Evolutionary conservation across 92 coral and sea anemone genomes (phyloP), one percentile per base, ranked within the genome.

Genomic region (Metridium senile): DNA sequence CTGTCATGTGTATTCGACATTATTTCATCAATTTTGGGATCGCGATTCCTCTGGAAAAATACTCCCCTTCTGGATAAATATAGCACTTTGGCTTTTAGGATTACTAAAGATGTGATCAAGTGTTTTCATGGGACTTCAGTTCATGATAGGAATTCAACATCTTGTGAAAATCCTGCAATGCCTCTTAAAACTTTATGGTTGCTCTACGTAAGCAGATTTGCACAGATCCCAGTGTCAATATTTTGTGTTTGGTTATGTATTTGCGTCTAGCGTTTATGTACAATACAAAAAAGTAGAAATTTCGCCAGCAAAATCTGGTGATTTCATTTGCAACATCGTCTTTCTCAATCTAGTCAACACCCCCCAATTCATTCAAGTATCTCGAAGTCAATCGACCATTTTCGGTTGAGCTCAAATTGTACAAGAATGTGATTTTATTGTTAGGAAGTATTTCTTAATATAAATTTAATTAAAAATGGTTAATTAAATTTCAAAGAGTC

Each of bases 381-480:
- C 17, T 33, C 53, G 19, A 23, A 33, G 31, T 58, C 13, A 39
- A 6, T 39, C 49, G 49, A 21, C 68, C 35, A 13, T 57, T 73
- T 62, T 9, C 68, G 49, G 10, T 34, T 33, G 10, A 18, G 28
- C 66, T 58, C 33, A 57, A 58, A 33, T 33, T 73, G 16, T 11
- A 26, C 78, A 19, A 54, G 33, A 73, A 62, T 73, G 35, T 32
- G 54, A 33, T 22, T 33, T 34, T 29, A n/a, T 73, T 73, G 76
- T 71, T 20, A 20, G 56, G 56, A 58, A 9, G 20, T 19, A 73
- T 73, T 73, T 53, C 77, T 32, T 56, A 33, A 57, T 23, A 57
- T 20, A 73, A 57, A 57, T 33, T 73, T 73, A 73, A 73, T 73
- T 73, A 73, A 58, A 73, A 54, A 33, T 62, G 32, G 66, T 53